Evolutionary conservation across 2,113 vertebrate species (phyloP), one percentile per base, ranked within the genome.

Genomic region (Telmatochromis brachygnathus): DNA sequence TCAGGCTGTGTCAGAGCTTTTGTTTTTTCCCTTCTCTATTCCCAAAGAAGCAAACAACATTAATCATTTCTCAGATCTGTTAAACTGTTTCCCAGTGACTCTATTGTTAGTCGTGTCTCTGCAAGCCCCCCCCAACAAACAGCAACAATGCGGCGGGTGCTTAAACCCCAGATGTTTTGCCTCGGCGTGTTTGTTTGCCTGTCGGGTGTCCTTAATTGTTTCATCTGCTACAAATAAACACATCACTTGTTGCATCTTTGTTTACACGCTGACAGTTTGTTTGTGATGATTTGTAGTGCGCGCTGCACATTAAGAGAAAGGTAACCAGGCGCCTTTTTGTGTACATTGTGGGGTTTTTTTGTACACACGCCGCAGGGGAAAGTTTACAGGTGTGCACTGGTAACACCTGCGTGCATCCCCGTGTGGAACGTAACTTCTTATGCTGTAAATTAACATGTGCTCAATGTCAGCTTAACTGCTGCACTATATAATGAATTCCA

Each of bases 241-340:
- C 89, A 56, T 95, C 95, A 88, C 84, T 86, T 88, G 90, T 94
- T 94, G 92, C 88, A 70, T 94, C 93, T 93, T 94, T 96, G 93
- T 96, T 96, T 93, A 91, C 92, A 75, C 37, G 86, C 77, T 65
- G 85, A 90, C 92, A 88, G 79, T 86, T 84, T 84, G 84, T 88
- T 92, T 90, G 91, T 84, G 92, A 81, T 68, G 87, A 75, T 82
- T 82, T 80, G 84, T 58, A 17, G 70, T 21, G 82, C 3, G 35
- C 45, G 2, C 39, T 55, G 30, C 55, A 53, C 84, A 88, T 87
- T 88, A 81, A 91, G 84, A 39, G 83, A 54, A 81, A 58, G 81
- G 82, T 51, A 93, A 81, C 88, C 7, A 82, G 54, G 51, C 51
- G 9, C 10, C 68, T 86, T 83, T 15, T 8, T 47, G 45, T 47